These are phyloP conservation scores for Therioaphis trifolii DNA, from an alignment of 2,888 invertebrate species.

Conservation along the genomic window DNA sequence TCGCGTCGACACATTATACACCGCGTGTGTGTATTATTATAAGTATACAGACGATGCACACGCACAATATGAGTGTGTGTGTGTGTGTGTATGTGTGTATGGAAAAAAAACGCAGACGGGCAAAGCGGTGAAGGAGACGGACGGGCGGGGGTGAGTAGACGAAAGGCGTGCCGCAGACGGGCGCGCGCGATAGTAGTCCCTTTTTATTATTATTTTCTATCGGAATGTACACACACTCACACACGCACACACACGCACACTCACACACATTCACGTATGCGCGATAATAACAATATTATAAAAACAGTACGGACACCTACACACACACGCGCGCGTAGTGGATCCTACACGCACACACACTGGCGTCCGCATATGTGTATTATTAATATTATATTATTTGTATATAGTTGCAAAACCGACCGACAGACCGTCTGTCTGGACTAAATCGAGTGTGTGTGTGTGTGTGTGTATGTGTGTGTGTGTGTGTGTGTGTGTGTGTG, in stretches of 20 bases:
- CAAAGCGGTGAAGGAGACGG: background rate
- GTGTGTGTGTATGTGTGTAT: no score
- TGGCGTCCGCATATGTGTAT: no score
- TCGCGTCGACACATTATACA: no score
- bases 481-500: no score
- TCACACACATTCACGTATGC: background rate
- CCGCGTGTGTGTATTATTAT: no score
- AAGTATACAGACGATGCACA: no score
- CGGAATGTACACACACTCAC: slow-evolving; percentile 29
- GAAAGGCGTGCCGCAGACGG: slow-evolving; percentile 40
- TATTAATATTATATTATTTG: no score
- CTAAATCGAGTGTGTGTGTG: no score
- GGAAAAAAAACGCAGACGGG: slow-evolving; percentile 48
- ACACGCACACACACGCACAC: background rate
- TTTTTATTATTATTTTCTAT: slow-evolving; percentile 35
- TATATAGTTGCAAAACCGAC: slow-evolving; percentile 38
- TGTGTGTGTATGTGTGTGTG: no score
- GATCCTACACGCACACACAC: no score
- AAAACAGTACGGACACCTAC: background rate
- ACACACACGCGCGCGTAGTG: no score
- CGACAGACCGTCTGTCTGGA: slow-evolving; percentile 28
- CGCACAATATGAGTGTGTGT: no score
- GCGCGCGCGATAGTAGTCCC: slow-evolving; percentile 18
- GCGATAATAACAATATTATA: background rate
- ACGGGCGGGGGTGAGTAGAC: background rate